These are phyloP conservation scores for Chlorodrepanis virens DNA, from an alignment of 2,113 vertebrate genomes.

Conservation along the genomic window DNA sequence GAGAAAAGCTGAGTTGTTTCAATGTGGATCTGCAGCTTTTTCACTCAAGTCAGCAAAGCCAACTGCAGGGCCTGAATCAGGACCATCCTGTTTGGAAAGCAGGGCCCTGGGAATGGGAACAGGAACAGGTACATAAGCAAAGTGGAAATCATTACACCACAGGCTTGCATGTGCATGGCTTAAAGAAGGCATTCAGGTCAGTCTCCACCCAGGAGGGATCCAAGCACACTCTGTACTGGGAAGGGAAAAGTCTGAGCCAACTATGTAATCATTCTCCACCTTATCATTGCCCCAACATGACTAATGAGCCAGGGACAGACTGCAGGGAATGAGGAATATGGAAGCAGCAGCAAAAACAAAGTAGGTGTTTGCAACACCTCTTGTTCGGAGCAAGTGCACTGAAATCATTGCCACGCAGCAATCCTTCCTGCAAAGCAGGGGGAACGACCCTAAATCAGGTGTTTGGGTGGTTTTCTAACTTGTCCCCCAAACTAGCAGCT, in stretches of 20 bases:
- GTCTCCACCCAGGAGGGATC: conserved; percentile 56
- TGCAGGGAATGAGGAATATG: conserved; percentile 47
- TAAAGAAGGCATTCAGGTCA: conserved; percentile 55
- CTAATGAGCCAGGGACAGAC: conserved; percentile 42
- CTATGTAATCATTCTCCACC: conserved; percentile 67
- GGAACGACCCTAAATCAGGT: neutral
- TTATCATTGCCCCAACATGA: conserved; percentile 60
- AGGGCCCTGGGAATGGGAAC: conserved; percentile 56
- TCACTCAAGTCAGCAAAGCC: neutral
- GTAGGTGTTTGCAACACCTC: conserved; percentile 8
- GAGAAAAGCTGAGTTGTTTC: neutral
- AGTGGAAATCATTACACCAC: conserved; percentile 52
- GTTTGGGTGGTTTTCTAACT: neutral
- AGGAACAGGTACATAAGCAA: conserved; percentile 7
- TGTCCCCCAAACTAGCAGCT: neutral
- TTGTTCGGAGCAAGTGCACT: neutral
- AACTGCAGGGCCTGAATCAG: neutral
- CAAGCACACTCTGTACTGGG: conserved; percentile 33
- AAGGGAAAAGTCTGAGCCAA: conserved; percentile 64
- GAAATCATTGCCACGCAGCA: neutral
- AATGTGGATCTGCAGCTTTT: neutral
- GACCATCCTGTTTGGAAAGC: conserved; percentile 8
- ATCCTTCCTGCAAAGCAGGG: neutral
- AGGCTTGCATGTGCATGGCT: neutral
- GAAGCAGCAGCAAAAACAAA: conserved; percentile 3